Base-by-base conservation (phyloP, 2,113 vertebrate species). In the Machaerirhynchus nigripectus region DNA sequence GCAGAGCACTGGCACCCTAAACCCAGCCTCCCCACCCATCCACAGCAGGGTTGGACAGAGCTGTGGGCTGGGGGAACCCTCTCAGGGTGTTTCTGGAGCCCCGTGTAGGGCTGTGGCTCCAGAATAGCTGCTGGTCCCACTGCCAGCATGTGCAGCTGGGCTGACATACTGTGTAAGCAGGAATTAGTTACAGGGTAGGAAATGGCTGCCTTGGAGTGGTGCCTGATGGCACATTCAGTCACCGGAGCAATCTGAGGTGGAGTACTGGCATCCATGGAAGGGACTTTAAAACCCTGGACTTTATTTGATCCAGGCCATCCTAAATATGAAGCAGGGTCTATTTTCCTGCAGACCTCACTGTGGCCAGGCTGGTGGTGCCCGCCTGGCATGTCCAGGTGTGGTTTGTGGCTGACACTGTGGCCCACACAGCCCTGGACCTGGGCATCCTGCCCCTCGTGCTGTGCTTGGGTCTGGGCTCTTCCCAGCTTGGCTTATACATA, bases 371-470 rank as follows among this genome's bases (percentile, higher is more conserved):
- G 61, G 21, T 68, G 78, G 14, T 60, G n/a, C 37, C 40, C 7
- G 3, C 23, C 35, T 64, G 46, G 16, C 27, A 2, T 8, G 4
- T 59, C 42, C 31, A 26, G 28, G 22, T 63, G 42, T 67, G 53
- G 15, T n/a, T 63, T 73, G 27, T 44, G 33, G 0, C 0, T 33
- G 13, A 37, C 13, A 10, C 20, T 15, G 40, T 68, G 44, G 24
- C 35, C 30, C 17, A 31, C 0, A 0, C 52, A n/a, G 17, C 22
- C 12, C 16, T 57, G 56, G 53, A 9, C 1, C 1, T 7, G 27
- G 22, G 11, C 35, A 56, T 6, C n/a, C 28, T 74, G 19, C 21
- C 26, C 6, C 6, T 52, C 0, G 1, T 60, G 31, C 56, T 1
- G 2, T 16, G 39, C 44, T 42, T n/a, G 46, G 4, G 4, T 63